A percentile compares a stretch with the other conserved stretches of the same genome.
Conservation (phyloP, 2,797 vertebrate genomes). For the Ctenopoma kingsleyae region DNA sequence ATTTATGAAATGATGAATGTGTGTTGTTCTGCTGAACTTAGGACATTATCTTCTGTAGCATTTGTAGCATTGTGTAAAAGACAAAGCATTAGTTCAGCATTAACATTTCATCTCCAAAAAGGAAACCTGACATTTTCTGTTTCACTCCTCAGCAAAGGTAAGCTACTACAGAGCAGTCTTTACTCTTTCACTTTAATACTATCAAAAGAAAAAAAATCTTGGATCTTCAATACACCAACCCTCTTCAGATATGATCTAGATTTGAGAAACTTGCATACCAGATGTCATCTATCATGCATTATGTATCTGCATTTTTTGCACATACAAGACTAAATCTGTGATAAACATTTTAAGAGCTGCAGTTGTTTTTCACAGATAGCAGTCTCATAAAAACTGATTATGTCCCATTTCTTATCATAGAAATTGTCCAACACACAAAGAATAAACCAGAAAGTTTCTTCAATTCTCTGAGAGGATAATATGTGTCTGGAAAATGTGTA, state of each 20-base stretch:
- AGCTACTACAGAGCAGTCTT: conserved; percentile 55
- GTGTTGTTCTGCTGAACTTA: conserved; percentile 7
- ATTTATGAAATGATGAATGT: conserved; percentile 14
- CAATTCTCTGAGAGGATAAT: not conserved
- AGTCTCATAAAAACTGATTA: not conserved
- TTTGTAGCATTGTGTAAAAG: not conserved
- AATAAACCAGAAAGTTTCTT: not conserved
- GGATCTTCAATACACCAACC: not conserved
- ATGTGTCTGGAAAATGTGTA: conserved; percentile 23
- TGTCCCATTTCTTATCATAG: conserved; percentile 14
- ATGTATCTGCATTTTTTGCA: not conserved
- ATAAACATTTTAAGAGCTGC: too few species aligned
- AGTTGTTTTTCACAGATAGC: not conserved
- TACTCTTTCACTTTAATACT: not conserved
- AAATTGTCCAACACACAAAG: conserved; percentile 9
- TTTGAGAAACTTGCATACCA: not conserved
- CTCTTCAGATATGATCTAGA: not conserved
- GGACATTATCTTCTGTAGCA: not conserved
- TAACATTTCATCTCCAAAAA: conserved; percentile 26
- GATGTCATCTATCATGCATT: not conserved
- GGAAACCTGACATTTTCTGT: conserved; percentile 36
- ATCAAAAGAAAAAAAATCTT: not conserved
- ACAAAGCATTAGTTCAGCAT: not conserved
- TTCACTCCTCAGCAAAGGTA: conserved; percentile 38
- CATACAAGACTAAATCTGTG: not conserved